A percentile compares a stretch with the other conserved stretches of the same genome.
phyloP scores from a whole-genome alignment of 2,888 invertebrate species.

The Ephialtes manifestator region DNA sequence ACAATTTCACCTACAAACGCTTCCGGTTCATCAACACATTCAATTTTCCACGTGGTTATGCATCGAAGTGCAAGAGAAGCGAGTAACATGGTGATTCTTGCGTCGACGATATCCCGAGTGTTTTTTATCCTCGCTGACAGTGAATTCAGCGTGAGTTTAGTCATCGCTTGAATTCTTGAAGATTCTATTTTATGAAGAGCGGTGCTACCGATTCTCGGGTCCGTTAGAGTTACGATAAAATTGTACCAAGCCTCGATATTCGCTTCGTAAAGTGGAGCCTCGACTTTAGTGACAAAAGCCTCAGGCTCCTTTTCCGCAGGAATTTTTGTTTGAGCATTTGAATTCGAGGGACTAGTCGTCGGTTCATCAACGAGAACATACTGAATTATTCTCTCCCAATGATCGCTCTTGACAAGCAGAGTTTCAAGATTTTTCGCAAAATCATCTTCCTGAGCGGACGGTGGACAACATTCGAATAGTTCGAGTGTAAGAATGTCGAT shows the following conservation, averaged over 20 bases:
- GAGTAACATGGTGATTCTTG: constrained; percentile 80
- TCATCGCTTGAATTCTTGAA: constrained; percentile 73
- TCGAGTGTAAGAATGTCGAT: constrained; percentile 84
- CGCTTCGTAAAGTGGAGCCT: constrained; percentile 79
- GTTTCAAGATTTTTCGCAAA: constrained; percentile 81
- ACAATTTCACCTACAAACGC: constrained; percentile 77
- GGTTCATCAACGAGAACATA: constrained; percentile 76
- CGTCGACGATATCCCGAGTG: constrained; percentile 71
- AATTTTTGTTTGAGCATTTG: not conserved
- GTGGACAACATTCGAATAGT: constrained; percentile 80
- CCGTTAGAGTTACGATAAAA: constrained; percentile 83
- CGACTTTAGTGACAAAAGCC: constrained; percentile 54
- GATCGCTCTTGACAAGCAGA: constrained; percentile 79
- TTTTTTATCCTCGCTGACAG: constrained; percentile 79
- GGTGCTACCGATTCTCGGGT: constrained; percentile 78
- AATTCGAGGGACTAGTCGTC: constrained; percentile 45
- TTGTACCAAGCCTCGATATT: constrained; percentile 85
- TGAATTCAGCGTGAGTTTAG: constrained; percentile 79
- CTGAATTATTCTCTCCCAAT: constrained; percentile 79
- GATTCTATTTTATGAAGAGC: constrained; percentile 50
- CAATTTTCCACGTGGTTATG: constrained; percentile 80
- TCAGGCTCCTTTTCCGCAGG: constrained; percentile 7
- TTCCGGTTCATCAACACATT: constrained; percentile 77
- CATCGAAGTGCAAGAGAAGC: constrained; percentile 82
- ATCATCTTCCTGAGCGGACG: constrained; percentile 79